phyloP scores from a whole-genome alignment of 2,888 invertebrate genomes.

The Cremastinae sp. region DNA sequence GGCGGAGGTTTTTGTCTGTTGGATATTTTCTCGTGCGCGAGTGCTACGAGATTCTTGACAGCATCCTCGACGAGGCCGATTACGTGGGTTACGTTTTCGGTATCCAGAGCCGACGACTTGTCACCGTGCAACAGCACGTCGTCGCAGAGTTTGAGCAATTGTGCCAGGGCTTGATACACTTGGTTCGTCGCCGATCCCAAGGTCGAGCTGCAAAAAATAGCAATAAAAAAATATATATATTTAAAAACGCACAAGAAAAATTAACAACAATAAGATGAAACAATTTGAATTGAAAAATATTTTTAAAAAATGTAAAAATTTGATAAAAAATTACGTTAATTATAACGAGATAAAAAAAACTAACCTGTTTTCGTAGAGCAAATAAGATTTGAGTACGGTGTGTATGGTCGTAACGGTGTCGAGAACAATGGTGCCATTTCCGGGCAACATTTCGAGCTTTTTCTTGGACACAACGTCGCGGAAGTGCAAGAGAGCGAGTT shows the following conservation, averaged over 20 bases:
- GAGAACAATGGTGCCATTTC: constrained; percentile 95
- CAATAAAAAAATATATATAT: background rate
- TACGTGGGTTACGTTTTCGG: constrained; percentile 86
- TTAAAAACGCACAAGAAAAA: background rate
- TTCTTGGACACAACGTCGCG: constrained; percentile 95
- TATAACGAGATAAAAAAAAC: constrained; percentile 23
- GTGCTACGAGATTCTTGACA: constrained; percentile 88
- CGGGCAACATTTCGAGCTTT: constrained; percentile 95
- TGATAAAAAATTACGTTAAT: no score
- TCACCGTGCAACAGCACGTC: constrained; percentile 90
- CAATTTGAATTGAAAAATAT: constrained; percentile 1
- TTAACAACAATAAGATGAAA: constrained; percentile 5
- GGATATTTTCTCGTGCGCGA: constrained; percentile 92
- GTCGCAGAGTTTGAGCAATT: constrained; percentile 94
- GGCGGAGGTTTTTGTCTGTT: constrained; percentile 81
- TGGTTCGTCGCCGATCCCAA: constrained; percentile 91
- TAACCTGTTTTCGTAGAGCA: constrained; percentile 82
- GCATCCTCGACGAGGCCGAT: constrained; percentile 88
- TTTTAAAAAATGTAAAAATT: constrained; percentile 3
- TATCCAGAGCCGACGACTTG: constrained; percentile 84
- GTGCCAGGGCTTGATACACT: constrained; percentile 92
- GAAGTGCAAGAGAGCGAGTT: constrained; percentile 92
- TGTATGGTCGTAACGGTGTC: constrained; percentile 95
- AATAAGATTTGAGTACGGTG: constrained; percentile 82
- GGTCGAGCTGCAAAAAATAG: constrained; percentile 82